Percentiles rank a stretch among this genome's conserved stretches.
Conservation (phyloP, 2,797 vertebrate genomes). For the Malacoraja senta region DNA sequence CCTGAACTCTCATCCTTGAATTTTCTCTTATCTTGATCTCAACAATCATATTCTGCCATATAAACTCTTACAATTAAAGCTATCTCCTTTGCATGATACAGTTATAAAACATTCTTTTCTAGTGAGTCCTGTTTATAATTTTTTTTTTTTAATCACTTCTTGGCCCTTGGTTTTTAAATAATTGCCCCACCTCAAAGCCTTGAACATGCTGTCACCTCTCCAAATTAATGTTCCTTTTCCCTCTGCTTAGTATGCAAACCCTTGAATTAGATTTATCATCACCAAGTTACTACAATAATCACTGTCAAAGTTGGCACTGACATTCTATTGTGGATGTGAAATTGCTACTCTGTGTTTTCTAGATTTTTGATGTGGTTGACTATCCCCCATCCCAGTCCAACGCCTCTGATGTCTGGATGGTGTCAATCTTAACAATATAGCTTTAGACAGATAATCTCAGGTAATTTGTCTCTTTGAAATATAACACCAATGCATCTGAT, state of each 20-base stretch:
- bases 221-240: neutral
- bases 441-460: neutral
- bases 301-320: neutral
- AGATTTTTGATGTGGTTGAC: neutral
- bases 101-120: neutral
- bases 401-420: neutral
- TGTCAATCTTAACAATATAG: neutral
- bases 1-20: neutral
- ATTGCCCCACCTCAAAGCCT: neutral
- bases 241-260: neutral
- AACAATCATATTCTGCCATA: neutral
- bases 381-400: neutral
- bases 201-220: neutral
- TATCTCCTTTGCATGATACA: neutral
- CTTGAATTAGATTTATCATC: neutral
- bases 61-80: neutral
- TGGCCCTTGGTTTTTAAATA: neutral
- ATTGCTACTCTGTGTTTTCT: neutral
- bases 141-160: too few species aligned
- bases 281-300: neutral
- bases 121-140: neutral
- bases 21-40: neutral
- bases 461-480: neutral
- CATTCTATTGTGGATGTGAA: neutral
- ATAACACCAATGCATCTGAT: neutral